Conservation (phyloP, 2,888 invertebrate species). For the Drosophila falleni region DNA sequence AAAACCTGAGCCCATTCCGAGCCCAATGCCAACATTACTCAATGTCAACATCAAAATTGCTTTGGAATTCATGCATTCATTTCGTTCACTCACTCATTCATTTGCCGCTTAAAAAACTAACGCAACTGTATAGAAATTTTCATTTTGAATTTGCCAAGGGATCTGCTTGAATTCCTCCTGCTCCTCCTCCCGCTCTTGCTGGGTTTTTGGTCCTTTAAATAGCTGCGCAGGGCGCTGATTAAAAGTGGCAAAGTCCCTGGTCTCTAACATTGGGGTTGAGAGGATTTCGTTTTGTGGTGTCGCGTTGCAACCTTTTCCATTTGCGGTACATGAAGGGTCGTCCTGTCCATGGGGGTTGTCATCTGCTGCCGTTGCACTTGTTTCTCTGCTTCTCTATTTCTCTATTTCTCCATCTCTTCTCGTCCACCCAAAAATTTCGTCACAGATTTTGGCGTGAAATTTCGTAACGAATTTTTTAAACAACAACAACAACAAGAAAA, state of each 20-base stretch:
- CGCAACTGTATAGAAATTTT: slow-evolving; percentile 70
- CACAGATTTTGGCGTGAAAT: slow-evolving; percentile 83
- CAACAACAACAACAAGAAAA: slow-evolving; percentile 45
- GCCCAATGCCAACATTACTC: slow-evolving; percentile 74
- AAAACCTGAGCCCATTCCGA: slow-evolving; percentile 21
- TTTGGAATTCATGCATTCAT: slow-evolving; percentile 81
- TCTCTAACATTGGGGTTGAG: slow-evolving; percentile 55
- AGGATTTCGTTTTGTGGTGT: slow-evolving; percentile 49
- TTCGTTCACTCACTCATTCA: slow-evolving; percentile 39
- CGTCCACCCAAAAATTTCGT: slow-evolving; percentile 68
- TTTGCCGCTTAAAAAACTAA: slow-evolving; percentile 65
- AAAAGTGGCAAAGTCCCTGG: slow-evolving; percentile 71
- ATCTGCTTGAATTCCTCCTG: slow-evolving; percentile 33
- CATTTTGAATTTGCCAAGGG: slow-evolving; percentile 56
- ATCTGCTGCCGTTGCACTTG: slow-evolving; percentile 70
- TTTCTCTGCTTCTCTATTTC: slow-evolving; percentile 25
- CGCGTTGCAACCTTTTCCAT: slow-evolving; percentile 73
- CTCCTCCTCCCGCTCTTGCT: slow-evolving; percentile 2
- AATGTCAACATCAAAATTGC: slow-evolving; percentile 81
- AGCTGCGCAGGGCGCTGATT: slow-evolving; percentile 75
- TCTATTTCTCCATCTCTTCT: slow-evolving; percentile 2
- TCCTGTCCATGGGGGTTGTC: slow-evolving; percentile 49
- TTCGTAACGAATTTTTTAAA: slow-evolving; percentile 79
- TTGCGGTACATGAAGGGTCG: slow-evolving; percentile 43
- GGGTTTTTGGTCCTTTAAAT: slow-evolving; percentile 60